A percentile compares a stretch with the other conserved stretches of the same genome.
Evolutionary conservation across 2,113 vertebrate species (phyloP).

Genomic region (Engystomops pustulosus): DNA sequence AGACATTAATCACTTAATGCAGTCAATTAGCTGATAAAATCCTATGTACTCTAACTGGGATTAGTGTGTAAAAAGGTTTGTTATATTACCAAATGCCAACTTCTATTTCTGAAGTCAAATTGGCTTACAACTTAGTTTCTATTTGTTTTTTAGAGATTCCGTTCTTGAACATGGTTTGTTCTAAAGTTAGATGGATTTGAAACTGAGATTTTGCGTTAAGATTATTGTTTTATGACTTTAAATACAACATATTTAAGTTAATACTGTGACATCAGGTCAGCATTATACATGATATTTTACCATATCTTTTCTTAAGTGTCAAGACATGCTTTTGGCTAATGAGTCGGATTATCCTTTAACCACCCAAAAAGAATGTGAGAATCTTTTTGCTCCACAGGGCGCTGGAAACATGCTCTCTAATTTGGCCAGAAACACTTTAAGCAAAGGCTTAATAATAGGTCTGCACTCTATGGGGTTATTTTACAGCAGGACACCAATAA

Average conservation of each 20-base stretch:
- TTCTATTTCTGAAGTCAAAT: background rate
- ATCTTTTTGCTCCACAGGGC: background rate
- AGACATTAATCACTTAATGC: constrained; percentile 51
- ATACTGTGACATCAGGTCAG: background rate
- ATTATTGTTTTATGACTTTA: background rate
- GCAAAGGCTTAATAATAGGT: background rate
- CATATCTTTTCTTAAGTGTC: background rate
- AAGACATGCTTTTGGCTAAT: background rate
- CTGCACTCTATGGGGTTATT: background rate
- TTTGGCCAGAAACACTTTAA: background rate
- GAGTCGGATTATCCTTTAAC: background rate
- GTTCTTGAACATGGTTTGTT: background rate
- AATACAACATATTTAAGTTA: background rate
- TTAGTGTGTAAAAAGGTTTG: constrained; percentile 31
- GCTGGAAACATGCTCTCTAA: background rate
- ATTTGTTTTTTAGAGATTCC: background rate
- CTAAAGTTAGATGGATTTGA: background rate
- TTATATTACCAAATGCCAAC: constrained; percentile 14
- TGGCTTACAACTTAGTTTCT: constrained; percentile 23
- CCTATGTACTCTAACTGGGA: constrained; percentile 11
- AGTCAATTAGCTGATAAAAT: constrained; percentile 47
- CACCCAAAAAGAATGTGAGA: background rate
- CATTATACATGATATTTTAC: background rate
- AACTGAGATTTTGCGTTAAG: background rate
- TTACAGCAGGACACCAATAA: background rate